Percentiles rank a stretch among this genome's conserved stretches.
Conservation (phyloP, 2,888 invertebrate genomes). For the Apeira syringaria region DNA sequence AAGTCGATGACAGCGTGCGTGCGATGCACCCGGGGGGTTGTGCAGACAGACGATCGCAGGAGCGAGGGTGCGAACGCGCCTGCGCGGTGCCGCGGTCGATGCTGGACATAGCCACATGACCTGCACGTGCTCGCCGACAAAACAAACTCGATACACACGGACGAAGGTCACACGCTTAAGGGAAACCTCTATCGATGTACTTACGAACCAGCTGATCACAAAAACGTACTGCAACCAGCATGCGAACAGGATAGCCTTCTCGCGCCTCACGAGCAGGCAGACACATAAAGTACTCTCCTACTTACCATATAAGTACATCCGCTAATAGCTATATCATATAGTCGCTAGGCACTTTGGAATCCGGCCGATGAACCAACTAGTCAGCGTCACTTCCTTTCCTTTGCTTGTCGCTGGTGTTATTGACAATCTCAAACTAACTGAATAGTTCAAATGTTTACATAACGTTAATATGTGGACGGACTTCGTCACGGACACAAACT, state of each 20-base stretch:
- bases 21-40: constrained; percentile 54
- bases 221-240: not conserved
- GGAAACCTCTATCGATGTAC: not conserved
- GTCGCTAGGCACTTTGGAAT: constrained; percentile 52
- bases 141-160: constrained; percentile 14
- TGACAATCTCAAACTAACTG: constrained; percentile 13
- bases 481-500: not conserved
- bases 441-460: constrained; percentile 12
- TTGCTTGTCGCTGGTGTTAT: constrained; percentile 40
- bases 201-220: not conserved
- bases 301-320: constrained; percentile 50
- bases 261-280: constrained; percentile 32
- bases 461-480: not conserved
- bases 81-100: constrained; percentile 69
- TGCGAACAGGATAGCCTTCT: constrained; percentile 17
- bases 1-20: constrained; percentile 24
- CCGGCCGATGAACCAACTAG: constrained; percentile 67
- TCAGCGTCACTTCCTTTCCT: constrained; percentile 71
- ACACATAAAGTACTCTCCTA: constrained; percentile 32
- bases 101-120: constrained; percentile 55
- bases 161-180: constrained; percentile 8
- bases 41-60: constrained; percentile 39
- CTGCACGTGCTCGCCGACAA: constrained; percentile 58
- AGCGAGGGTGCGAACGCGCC: constrained; percentile 59
- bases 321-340: constrained; percentile 44